Evolutionary conservation across 2,888 invertebrate genomes (phyloP), one percentile per base, ranked within the genome.

Genomic region (Tanypteryx hageni): DNA sequence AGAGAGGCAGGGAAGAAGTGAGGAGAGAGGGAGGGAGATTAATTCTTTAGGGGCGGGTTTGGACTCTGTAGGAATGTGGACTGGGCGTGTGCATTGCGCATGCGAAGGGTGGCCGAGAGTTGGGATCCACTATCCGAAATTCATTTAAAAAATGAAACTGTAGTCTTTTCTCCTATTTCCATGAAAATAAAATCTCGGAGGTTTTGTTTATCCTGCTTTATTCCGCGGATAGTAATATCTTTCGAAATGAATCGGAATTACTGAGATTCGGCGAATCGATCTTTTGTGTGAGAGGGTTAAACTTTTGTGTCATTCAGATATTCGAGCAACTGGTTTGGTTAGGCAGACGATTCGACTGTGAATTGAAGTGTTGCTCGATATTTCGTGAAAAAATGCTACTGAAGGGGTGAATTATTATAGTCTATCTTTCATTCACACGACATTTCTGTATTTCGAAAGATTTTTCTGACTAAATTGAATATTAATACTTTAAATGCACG

Each of bases 41-140:
- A 89, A 89, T 89, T 89, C 64, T 31, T 64, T 61, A 44, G 31
- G 89, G 89, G 89, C 68, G 89, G 89, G 64, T 44, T 68, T 64
- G 4, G 89, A 44, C 68, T 64, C 27, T 18, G 89, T 18, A 31
- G 64, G 61, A n/a, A 68, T 89, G 64, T 89, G 64, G 89, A 31
- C 31, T 4, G 64, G 13, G 89, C 11, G 16, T 9, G 64, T 64
- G 18, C 13, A 18, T 13, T 61, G 64, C 64, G 64, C 61, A 44
- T 44, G 44, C 44, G 44, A 44, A 9, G 44, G 89, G 27, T n/a
- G 13, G 22, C 11, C 44, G 13, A 56, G 31, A 13, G 56, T 44
- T 1, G 44, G n/a, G 64, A 4, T n/a, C 11, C 44, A n/a, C 64
- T 10, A 59, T n/a, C 44, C n/a, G n/a, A 64, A 64, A 27, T 76